Percentiles rank a stretch among this genome's conserved stretches.
Evolutionary conservation across 2,113 vertebrate species (phyloP).

Genomic region (Naja naja): DNA sequence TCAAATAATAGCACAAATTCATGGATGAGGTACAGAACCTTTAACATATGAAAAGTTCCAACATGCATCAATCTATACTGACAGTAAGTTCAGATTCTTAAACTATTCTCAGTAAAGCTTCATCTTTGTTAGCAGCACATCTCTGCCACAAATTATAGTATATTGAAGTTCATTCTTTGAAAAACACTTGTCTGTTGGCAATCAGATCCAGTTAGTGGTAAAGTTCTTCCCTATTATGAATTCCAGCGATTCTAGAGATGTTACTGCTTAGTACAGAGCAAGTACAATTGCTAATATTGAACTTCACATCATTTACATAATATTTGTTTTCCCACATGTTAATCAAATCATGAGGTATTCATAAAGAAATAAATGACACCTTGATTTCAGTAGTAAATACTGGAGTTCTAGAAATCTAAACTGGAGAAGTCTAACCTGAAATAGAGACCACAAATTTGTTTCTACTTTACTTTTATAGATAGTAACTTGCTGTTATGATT

Average conservation of each 20-base stretch:
- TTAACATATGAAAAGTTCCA: too few species aligned
- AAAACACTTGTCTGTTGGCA: neutral
- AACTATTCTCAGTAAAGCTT: neutral
- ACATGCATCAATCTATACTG: neutral
- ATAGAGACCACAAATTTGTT: neutral
- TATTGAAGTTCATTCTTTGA: neutral
- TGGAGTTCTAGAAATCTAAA: neutral
- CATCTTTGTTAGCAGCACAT: neutral
- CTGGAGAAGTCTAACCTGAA: neutral
- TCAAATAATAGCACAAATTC: neutral
- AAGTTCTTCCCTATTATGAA: neutral
- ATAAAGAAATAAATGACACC: neutral
- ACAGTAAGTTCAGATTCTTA: neutral
- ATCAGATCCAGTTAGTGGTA: neutral
- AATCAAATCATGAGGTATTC: neutral
- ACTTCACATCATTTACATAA: neutral
- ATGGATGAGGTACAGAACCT: neutral
- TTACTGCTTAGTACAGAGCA: neutral
- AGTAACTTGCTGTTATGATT: neutral
- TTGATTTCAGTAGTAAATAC: neutral
- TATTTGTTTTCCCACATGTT: neutral
- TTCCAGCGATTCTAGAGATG: neutral
- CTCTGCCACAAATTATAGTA: neutral
- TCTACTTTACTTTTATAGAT: neutral
- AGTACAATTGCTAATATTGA: neutral